A percentile compares a stretch with the other conserved stretches of the same genome.
Conservation (phyloP, 2,113 vertebrate species). For the Podarcis cretensis region DNA sequence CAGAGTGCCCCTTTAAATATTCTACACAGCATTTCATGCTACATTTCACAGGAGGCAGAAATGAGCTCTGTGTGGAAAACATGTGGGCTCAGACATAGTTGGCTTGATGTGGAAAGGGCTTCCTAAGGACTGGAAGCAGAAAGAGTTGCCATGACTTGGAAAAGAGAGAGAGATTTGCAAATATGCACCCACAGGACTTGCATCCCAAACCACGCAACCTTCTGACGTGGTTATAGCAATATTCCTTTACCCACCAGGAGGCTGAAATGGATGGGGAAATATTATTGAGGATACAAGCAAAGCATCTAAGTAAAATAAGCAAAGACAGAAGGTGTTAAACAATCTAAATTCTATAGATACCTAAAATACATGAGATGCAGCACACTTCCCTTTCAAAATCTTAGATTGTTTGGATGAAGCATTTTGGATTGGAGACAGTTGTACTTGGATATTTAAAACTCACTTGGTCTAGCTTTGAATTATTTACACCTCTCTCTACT, state of each 20-base stretch:
- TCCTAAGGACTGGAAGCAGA: background rate
- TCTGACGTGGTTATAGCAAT: too few species aligned
- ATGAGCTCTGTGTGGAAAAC: too few species aligned
- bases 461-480: conserved; percentile 1
- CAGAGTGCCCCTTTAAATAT: too few species aligned
- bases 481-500: conserved; percentile 4
- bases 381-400: background rate
- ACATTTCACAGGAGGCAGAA: too few species aligned
- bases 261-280: background rate
- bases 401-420: background rate
- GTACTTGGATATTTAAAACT: conserved; percentile 10
- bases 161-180: background rate
- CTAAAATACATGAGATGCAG: background rate
- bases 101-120: background rate
- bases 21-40: too few species aligned
- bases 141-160: background rate
- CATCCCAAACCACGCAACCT: too few species aligned
- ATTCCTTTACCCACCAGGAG: background rate
- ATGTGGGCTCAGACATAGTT: too few species aligned
- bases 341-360: background rate
- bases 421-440: background rate
- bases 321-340: too few species aligned
- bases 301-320: background rate
- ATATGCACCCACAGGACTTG: too few species aligned
- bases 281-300: background rate